These are phyloP conservation scores for Parasteatoda tepidariorum DNA, from an alignment of 1,140 invertebrate genomes.

Conservation along the genomic window DNA sequence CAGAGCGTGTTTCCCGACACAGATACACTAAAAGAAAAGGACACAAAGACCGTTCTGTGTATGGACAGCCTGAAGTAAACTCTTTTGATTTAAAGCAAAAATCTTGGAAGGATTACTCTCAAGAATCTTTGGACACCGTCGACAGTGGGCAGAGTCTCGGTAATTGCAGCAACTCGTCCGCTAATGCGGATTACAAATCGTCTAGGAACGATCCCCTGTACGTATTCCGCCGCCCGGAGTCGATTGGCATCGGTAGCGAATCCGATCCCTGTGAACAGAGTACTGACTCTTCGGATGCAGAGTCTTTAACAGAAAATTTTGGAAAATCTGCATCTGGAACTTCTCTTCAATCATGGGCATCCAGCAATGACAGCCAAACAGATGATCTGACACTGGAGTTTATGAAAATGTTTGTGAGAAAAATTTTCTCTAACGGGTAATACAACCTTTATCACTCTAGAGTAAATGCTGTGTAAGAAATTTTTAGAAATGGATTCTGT, in stretches of 20 bases:
- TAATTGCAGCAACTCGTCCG: conserved; percentile 59
- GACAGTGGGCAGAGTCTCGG: conserved; percentile 62
- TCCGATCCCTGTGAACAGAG: conserved; percentile 74
- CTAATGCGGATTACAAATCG: conserved; percentile 22
- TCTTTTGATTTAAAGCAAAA: conserved; percentile 29
- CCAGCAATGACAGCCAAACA: conserved; percentile 78
- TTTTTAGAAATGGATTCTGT: too few relatives aligned
- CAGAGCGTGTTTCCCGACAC: conserved; percentile 24
- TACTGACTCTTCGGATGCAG: conserved; percentile 73
- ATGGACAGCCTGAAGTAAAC: conserved; percentile 63
- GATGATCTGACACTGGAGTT: conserved; percentile 78
- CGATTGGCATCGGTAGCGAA: conserved; percentile 71
- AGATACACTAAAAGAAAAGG: conserved; percentile 25
- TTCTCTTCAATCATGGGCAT: conserved; percentile 80
- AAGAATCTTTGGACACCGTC: conserved; percentile 62
- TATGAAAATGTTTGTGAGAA: conserved; percentile 79
- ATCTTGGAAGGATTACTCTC: conserved; percentile 55
- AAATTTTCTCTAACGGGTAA: conserved; percentile 74
- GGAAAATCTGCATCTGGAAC: conserved; percentile 74
- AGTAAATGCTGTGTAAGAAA: too few relatives aligned
- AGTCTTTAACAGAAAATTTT: conserved; percentile 64
- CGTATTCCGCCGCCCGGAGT: conserved; percentile 62
- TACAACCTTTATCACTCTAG: too few relatives aligned
- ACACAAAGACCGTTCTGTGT: conserved; percentile 63
- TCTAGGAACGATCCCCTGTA: conserved; percentile 59